Evolutionary conservation across 2,888 invertebrate species (phyloP).

Genomic region (Arrhopalites spinosus): DNA sequence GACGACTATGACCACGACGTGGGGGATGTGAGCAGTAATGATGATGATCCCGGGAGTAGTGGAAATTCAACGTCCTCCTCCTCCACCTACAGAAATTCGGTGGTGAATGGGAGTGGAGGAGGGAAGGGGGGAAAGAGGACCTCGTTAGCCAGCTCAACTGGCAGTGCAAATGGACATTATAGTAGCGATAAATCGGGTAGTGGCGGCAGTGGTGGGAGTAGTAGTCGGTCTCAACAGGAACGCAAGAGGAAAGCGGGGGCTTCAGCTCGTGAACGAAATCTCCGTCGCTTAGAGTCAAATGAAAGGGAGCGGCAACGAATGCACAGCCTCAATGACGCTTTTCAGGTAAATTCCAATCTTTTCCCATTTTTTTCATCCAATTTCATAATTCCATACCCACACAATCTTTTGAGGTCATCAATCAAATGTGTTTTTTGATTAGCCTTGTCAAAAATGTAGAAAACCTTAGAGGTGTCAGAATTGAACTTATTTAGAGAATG

Average conservation of each 20-base stretch:
- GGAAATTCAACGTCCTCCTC: conserved; percentile 50
- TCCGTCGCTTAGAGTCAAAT: conserved; percentile 85
- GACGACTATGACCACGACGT: conserved; percentile 52
- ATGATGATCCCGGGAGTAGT: conserved; percentile 52
- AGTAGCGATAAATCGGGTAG: conserved; percentile 52
- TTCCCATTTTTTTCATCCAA: neutral
- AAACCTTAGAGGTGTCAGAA: too few relatives aligned
- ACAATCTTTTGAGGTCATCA: too few relatives aligned
- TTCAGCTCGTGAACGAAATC: conserved; percentile 82
- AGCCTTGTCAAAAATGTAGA: too few relatives aligned
- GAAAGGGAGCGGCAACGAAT: conserved; percentile 89
- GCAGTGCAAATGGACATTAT: conserved; percentile 30
- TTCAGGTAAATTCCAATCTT: conserved; percentile 68
- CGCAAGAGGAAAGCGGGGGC: conserved; percentile 70
- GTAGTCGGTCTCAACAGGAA: conserved; percentile 29
- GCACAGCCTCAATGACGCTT: conserved; percentile 90
- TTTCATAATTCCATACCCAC: neutral
- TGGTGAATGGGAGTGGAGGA: conserved; percentile 37
- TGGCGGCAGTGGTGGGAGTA: conserved; percentile 36
- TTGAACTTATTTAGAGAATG: too few relatives aligned
- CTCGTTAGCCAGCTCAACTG: neutral
- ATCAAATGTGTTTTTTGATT: too few relatives aligned
- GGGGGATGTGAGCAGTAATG: conserved; percentile 44
- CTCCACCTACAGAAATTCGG: conserved; percentile 49
- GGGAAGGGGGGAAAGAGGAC: conserved; percentile 47